These are phyloP conservation scores for Tautogolabrus adspersus DNA, from an alignment of 2,113 vertebrate genomes.

Conservation along the genomic window DNA sequence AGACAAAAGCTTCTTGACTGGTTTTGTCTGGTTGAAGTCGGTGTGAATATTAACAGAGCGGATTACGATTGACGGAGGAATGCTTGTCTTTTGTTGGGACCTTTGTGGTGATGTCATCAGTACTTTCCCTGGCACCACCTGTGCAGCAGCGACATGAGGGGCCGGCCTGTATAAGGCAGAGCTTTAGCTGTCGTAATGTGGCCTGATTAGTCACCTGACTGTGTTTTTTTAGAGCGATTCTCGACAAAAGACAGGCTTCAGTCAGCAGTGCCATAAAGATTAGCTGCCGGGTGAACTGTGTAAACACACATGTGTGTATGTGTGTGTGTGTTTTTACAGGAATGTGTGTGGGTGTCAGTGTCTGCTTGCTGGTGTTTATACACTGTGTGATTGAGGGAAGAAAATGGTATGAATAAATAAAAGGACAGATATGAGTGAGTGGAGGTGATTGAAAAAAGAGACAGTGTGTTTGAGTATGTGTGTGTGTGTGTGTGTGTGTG, in stretches of 20 bases:
- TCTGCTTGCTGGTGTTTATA: slow-evolving; percentile 40
- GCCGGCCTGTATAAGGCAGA: neutral
- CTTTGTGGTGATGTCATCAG: slow-evolving; percentile 70
- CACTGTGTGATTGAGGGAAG: slow-evolving; percentile 24
- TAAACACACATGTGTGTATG: slow-evolving; percentile 54
- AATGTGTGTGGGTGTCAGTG: slow-evolving; percentile 67
- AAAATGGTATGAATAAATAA: slow-evolving; percentile 49
- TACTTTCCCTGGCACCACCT: slow-evolving; percentile 75
- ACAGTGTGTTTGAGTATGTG: slow-evolving; percentile 10
- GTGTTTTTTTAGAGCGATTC: slow-evolving; percentile 23
- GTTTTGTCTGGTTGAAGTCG: slow-evolving; percentile 58
- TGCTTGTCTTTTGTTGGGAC: slow-evolving; percentile 66
- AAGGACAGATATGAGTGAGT: slow-evolving; percentile 34
- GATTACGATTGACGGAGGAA: slow-evolving; percentile 64
- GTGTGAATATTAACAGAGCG: slow-evolving; percentile 54
- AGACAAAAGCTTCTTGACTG: slow-evolving; percentile 42
- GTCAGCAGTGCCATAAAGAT: slow-evolving; percentile 58
- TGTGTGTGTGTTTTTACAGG: slow-evolving; percentile 21
- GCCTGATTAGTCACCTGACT: slow-evolving; percentile 81
- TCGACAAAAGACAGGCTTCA: slow-evolving; percentile 63
- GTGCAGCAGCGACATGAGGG: slow-evolving; percentile 41
- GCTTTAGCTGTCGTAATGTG: slow-evolving; percentile 42
- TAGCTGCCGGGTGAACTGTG: slow-evolving; percentile 58
- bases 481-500: slow-evolving; percentile 6
- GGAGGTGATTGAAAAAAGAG: slow-evolving; percentile 47